A percentile compares a stretch with the other conserved stretches of the same genome.
Evolutionary conservation across 2,888 invertebrate species (phyloP).

Genomic region (Heteropelma amictum): DNA sequence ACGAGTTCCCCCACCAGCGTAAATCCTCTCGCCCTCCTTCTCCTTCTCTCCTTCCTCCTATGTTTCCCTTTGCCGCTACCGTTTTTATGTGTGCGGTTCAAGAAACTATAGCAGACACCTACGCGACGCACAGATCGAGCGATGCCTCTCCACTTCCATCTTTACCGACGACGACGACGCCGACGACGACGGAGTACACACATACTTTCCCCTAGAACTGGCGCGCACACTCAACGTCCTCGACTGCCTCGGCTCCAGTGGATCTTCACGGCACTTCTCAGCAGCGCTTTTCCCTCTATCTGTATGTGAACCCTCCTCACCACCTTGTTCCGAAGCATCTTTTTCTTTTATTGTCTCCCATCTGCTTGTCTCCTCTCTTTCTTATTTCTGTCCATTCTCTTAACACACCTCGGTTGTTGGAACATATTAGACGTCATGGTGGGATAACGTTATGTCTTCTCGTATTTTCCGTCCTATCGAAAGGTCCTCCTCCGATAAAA

Average conservation of each 20-base stretch:
- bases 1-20: constrained; percentile 26
- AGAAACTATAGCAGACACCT: constrained; percentile 51
- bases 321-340: constrained; percentile 25
- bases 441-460: constrained; percentile 16
- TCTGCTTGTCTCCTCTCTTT: not conserved
- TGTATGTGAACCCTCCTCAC: not conserved
- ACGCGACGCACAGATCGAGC: constrained; percentile 20
- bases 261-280: constrained; percentile 61
- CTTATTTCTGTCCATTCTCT: not conserved
- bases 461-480: too few species aligned
- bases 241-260: constrained; percentile 62
- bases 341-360: constrained; percentile 19
- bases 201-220: constrained; percentile 63
- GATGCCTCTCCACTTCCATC: constrained; percentile 15
- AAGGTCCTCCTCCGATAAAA: too few species aligned
- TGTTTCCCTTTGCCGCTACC: not conserved
- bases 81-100: constrained; percentile 33
- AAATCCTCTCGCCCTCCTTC: not conserved
- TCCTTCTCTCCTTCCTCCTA: not conserved
- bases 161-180: constrained; percentile 10
- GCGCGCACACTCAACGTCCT: constrained; percentile 48
- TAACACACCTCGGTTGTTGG: not conserved
- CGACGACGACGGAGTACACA: constrained; percentile 34
- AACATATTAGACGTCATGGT: not conserved
- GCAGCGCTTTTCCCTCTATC: constrained; percentile 23